These are phyloP conservation scores for Potamilus streckersoni DNA, from an alignment of 1,140 invertebrate species.

Conservation along the genomic window DNA sequence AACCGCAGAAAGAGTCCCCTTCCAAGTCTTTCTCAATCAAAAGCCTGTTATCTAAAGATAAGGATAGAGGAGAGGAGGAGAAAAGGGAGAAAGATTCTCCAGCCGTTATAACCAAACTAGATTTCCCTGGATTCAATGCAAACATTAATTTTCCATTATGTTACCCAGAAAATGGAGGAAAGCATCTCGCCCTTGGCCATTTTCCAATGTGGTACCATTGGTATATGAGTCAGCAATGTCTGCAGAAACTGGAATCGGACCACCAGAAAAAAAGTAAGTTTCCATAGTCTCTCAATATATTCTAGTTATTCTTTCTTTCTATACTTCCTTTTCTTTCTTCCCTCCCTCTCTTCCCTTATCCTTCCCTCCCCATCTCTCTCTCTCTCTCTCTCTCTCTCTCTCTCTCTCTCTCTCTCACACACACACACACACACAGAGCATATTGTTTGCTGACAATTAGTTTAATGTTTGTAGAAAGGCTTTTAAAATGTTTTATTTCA, in stretches of 20 bases:
- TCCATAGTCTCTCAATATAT: neutral
- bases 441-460: too few species aligned
- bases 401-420: too few species aligned
- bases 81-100: slow-evolving; percentile 15
- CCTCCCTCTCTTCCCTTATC: too few species aligned
- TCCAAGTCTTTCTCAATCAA: slow-evolving; percentile 33
- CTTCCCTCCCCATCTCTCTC: too few species aligned
- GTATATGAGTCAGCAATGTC: slow-evolving; percentile 30
- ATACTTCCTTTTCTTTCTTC: too few species aligned
- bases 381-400: too few species aligned
- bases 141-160: slow-evolving; percentile 9
- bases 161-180: slow-evolving; percentile 2
- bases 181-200: slow-evolving; percentile 13
- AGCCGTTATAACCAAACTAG: slow-evolving; percentile 24
- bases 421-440: too few species aligned
- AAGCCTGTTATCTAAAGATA: slow-evolving; percentile 21
- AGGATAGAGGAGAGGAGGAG: neutral
- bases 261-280: slow-evolving; percentile 23
- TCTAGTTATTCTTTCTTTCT: too few species aligned
- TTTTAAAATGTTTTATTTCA: too few species aligned
- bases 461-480: too few species aligned
- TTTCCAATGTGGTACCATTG: slow-evolving; percentile 33
- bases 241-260: slow-evolving; percentile 21
- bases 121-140: slow-evolving; percentile 13
- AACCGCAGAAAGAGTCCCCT: neutral